Evolutionary conservation across 2,113 vertebrate species (phyloP).

Genomic region (Capreolus pygargus): DNA sequence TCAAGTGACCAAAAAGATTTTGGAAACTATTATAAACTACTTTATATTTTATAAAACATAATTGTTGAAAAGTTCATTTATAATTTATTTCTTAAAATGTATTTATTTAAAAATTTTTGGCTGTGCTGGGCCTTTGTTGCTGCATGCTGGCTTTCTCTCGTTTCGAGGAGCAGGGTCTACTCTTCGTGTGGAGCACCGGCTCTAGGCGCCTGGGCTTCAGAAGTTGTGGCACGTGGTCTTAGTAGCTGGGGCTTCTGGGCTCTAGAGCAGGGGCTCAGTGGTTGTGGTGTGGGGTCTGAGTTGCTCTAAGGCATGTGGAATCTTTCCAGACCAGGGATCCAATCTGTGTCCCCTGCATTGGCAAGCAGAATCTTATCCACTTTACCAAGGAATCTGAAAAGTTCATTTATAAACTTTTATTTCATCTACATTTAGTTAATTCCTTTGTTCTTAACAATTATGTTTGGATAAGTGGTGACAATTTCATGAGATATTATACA

Average conservation of each 20-base stretch:
- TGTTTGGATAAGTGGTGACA: neutral
- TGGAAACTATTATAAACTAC: neutral
- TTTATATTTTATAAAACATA: neutral
- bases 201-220: neutral
- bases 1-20: neutral
- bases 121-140: neutral
- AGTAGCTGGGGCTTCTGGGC: neutral
- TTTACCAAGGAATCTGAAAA: neutral
- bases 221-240: rapidly evolving
- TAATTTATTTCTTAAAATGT: neutral
- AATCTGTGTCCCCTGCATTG: neutral
- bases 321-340: neutral
- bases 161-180: neutral
- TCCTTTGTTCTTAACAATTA: neutral
- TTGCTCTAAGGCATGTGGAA: neutral
- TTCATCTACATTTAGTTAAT: neutral
- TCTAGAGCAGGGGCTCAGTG: neutral
- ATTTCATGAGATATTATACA: neutral
- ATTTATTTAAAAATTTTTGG: neutral
- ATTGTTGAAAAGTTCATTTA: neutral
- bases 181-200: rapidly evolving
- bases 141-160: neutral
- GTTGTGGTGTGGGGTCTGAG: neutral
- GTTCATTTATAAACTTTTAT: neutral
- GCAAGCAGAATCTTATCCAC: neutral